Percentiles rank a stretch among this genome's conserved stretches.
phyloP scores from a whole-genome alignment of 2,888 invertebrate genomes.

The Boloria selene region DNA sequence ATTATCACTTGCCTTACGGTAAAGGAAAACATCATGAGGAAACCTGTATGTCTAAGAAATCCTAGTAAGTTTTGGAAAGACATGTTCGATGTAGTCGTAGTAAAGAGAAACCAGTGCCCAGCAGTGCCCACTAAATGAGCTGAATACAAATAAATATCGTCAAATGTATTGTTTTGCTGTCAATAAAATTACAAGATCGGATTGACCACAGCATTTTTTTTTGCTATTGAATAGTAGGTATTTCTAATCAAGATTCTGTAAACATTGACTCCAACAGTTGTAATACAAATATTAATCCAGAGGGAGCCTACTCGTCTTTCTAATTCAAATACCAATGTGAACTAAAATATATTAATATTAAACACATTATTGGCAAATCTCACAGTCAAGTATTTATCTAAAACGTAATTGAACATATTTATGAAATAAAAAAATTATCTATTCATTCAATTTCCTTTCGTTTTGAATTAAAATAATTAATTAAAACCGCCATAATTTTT shows the following conservation, averaged over 20 bases:
- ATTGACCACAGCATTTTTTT: slow-evolving; percentile 18
- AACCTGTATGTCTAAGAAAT: too few relatives aligned
- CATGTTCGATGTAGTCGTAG: too few relatives aligned
- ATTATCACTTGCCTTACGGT: too few relatives aligned
- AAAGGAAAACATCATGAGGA: too few relatives aligned
- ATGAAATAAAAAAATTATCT: background rate
- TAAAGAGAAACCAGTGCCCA: too few relatives aligned
- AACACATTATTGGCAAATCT: too few relatives aligned
- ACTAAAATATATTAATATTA: background rate
- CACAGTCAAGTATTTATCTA: too few relatives aligned
- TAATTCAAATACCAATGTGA: background rate
- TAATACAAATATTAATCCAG: slow-evolving; percentile 30
- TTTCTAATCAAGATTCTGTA: slow-evolving; percentile 33
- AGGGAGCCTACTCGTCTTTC: slow-evolving; percentile 5
- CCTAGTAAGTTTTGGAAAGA: too few relatives aligned
- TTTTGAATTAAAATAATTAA: background rate
- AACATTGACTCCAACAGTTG: slow-evolving; percentile 33
- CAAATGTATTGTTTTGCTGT: background rate
- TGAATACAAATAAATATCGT: too few relatives aligned
- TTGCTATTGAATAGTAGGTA: slow-evolving; percentile 17
- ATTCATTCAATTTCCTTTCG: slow-evolving; percentile 3
- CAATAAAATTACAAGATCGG: slow-evolving; percentile 1
- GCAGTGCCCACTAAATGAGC: too few relatives aligned
- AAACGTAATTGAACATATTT: background rate
- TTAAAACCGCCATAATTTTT: background rate